Evolutionary conservation across 2,113 vertebrate genomes (phyloP).

Genomic region (Taxidea taxus): DNA sequence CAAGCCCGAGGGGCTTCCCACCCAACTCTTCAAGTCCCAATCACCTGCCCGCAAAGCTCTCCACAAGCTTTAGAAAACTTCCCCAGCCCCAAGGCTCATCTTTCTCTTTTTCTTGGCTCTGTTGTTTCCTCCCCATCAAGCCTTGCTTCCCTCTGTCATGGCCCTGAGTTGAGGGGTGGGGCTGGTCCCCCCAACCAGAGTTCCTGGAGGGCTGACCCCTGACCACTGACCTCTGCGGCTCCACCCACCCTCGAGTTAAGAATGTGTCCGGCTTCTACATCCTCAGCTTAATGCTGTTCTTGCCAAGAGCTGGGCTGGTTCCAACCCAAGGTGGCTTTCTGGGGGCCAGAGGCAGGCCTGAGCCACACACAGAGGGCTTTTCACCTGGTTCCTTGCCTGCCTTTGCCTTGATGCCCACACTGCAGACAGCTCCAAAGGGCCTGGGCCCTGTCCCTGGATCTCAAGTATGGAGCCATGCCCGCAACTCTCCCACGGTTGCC

Average conservation of each 20-base stretch:
- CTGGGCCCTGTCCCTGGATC: too few species aligned
- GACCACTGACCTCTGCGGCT: background rate
- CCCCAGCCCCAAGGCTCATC: background rate
- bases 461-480: background rate
- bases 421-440: background rate
- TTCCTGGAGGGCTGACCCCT: background rate
- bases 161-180: rapidly evolving
- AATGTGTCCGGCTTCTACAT: background rate
- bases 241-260: background rate
- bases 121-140: too few species aligned
- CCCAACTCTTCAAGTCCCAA: background rate
- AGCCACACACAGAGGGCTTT: rapidly evolving
- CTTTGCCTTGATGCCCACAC: background rate
- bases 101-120: background rate
- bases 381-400: background rate
- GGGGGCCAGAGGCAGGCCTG: background rate
- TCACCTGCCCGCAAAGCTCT: background rate
- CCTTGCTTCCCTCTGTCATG: background rate
- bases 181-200: background rate
- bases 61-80: background rate
- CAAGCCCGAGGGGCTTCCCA: background rate
- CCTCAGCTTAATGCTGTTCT: background rate
- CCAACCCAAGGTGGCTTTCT: rapidly evolving
- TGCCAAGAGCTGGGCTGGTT: background rate
- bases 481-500: rapidly evolving